Percentiles rank a stretch among this genome's conserved stretches.
Conservation (phyloP, 2,888 invertebrate genomes). For the Drosophila diplacantha region DNA sequence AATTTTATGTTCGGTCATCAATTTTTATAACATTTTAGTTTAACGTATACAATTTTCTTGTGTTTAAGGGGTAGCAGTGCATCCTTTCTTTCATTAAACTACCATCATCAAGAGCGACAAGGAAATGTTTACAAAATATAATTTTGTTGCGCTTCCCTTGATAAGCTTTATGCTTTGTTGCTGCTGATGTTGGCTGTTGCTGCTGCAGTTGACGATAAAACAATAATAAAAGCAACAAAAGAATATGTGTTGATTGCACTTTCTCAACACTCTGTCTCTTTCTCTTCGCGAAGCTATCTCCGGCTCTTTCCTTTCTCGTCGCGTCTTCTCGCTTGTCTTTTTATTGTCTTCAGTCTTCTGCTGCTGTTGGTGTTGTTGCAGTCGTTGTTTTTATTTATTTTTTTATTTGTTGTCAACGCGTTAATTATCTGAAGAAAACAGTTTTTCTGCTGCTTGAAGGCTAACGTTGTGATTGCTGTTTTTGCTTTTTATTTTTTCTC, state of each 20-base stretch:
- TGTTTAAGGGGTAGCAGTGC: background rate
- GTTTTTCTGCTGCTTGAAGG: constrained; percentile 15
- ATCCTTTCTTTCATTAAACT: constrained; percentile 1
- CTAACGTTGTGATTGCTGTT: constrained; percentile 13
- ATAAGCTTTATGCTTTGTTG: constrained; percentile 37
- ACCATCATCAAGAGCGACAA: constrained; percentile 34
- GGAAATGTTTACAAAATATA: constrained; percentile 46
- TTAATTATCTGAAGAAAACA: constrained; percentile 42
- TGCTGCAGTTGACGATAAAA: constrained; percentile 9
- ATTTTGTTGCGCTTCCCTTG: constrained; percentile 26
- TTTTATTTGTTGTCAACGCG: constrained; percentile 33
- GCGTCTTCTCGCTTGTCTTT: constrained; percentile 3
- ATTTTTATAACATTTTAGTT: constrained; percentile 8
- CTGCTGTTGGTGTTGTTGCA: background rate
- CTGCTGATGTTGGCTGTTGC: background rate
- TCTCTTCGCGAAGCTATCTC: constrained; percentile 14
- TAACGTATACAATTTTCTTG: background rate
- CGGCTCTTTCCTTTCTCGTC: constrained; percentile 13
- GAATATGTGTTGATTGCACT: constrained; percentile 45
- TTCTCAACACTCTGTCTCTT: constrained; percentile 31
- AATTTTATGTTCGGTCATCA: constrained; percentile 20
- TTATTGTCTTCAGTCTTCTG: constrained; percentile 20
- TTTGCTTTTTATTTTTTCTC: constrained; percentile 1
- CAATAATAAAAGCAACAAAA: constrained; percentile 16
- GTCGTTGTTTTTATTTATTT: background rate